Base-by-base conservation (phyloP, 2,113 vertebrate species). In the Laticauda colubrina region DNA sequence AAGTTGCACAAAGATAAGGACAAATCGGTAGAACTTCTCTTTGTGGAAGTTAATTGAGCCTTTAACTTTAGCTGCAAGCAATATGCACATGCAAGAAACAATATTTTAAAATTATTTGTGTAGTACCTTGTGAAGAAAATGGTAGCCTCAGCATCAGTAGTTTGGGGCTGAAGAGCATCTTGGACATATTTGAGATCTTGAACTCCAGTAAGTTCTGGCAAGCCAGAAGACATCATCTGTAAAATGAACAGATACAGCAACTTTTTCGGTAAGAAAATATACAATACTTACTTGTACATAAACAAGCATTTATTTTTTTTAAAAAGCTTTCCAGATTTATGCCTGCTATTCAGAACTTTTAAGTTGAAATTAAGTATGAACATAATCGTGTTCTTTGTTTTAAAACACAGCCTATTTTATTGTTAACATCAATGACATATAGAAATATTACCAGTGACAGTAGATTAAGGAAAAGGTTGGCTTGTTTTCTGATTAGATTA, bases 141-240 rank as follows among this genome's bases (percentile, higher is more conserved):
- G 3, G 99, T 99, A 90, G 99, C 99, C 96, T 99, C 99, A 43
- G 99, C 98, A 87, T 99, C 99, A 56, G 98, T 99, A 95, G 98
- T 99, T 96, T 99, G 98, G 0, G 99, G 98, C 93, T 99, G 99
- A 92, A 99, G 98, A 64, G 99, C 99, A 94, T 99, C 99, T 90
- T 98, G 98, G 89, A 99, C 99, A 21, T 99, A 99, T 96, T 99
- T 99, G 64, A 99, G 97, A 94, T 99, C 99, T 93, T 99, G 99
- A 95, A 98, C 61, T 59, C 98, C 98, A 5, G 98, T 98, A 92
- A 99, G 98, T 96, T 99, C 99, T 86, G 98, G 99, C 95, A 99
- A 98, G 2, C 99, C 99, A 29, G 99, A 99, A 57, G 99, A 98
- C 23, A 98, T 98, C 99, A 99, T 99, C 99, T 99, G 89, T 7